Conservation (phyloP, 2,113 vertebrate species). For the Engystomops pustulosus region DNA sequence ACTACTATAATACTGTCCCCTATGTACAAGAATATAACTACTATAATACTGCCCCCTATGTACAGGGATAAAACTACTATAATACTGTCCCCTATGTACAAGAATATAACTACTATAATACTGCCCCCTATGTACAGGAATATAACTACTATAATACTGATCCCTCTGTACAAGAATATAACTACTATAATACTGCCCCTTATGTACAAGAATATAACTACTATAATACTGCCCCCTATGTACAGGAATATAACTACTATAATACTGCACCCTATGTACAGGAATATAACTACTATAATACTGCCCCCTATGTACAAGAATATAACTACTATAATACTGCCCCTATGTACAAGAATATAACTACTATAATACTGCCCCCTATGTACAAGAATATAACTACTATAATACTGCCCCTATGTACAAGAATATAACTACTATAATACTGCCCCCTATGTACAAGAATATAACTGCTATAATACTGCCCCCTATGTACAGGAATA, state of each 20-base stretch:
- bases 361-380: neutral
- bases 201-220: neutral
- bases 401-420: too few relatives aligned
- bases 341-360: neutral
- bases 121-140: neutral
- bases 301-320: too few relatives aligned
- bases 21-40: neutral
- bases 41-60: neutral
- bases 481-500: neutral
- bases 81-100: neutral
- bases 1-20: neutral
- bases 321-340: too few relatives aligned
- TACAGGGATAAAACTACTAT: neutral
- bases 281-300: neutral
- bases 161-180: neutral
- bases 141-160: neutral
- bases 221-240: neutral
- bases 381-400: too few relatives aligned
- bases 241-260: neutral
- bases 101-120: neutral
- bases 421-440: neutral
- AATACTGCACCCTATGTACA: neutral
- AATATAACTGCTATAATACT: neutral
- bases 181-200: neutral
- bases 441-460: neutral